Evolutionary conservation across 2,113 vertebrate genomes (phyloP).

Genomic region (Gopherus flavomarginatus): DNA sequence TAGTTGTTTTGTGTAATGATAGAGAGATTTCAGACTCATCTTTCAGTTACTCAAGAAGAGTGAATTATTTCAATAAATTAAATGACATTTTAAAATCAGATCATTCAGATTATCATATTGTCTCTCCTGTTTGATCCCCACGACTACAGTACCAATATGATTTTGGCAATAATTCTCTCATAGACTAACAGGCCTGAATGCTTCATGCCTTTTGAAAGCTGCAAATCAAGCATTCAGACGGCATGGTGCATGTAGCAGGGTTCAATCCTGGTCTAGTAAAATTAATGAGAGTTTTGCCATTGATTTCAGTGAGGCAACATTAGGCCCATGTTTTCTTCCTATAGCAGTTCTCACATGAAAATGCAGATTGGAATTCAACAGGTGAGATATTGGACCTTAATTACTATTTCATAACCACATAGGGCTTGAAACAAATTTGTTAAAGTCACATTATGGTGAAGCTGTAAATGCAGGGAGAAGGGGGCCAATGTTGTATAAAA

Average conservation of each 20-base stretch:
- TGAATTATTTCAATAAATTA: neutral
- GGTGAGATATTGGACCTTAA: neutral
- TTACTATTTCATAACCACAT: neutral
- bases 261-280: neutral
- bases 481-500: neutral
- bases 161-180: neutral
- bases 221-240: neutral
- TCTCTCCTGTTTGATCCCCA: neutral
- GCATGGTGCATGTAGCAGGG: neutral
- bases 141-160: neutral
- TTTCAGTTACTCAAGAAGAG: neutral
- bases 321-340: neutral
- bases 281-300: neutral
- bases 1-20: neutral
- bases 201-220: neutral
- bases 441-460: conserved; percentile 16
- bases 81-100: neutral
- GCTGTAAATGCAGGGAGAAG: conserved; percentile 32
- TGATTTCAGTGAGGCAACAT: neutral
- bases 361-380: neutral
- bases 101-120: conserved; percentile 19
- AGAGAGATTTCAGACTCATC: neutral
- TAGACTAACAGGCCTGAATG: neutral
- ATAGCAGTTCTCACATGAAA: neutral
- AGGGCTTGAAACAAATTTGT: neutral